Percentiles rank a stretch among this genome's conserved stretches.
These are phyloP conservation scores for Lasioglossum zephyrum DNA, from an alignment of 2,888 invertebrate genomes.

Conservation along the genomic window DNA sequence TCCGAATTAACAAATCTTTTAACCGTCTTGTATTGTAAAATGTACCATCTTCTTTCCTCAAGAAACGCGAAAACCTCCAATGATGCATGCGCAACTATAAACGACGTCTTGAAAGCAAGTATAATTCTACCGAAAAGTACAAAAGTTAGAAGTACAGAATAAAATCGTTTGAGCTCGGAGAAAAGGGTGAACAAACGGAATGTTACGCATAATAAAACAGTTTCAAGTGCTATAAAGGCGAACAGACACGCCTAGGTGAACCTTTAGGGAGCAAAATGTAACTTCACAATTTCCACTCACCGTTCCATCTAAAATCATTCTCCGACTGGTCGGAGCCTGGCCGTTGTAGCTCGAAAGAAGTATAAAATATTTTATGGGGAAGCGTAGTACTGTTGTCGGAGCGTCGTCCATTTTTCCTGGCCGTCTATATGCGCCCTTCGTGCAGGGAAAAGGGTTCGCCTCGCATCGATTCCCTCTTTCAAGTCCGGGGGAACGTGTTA, in stretches of 20 bases:
- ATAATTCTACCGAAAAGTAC: background rate
- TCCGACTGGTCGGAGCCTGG: background rate
- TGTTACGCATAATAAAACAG: background rate
- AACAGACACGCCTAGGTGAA: background rate
- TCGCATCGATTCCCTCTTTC: slow-evolving; percentile 51
- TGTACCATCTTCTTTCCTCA: background rate
- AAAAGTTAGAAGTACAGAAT: background rate
- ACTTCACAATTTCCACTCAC: background rate
- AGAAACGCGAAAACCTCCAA: background rate
- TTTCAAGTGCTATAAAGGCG: background rate
- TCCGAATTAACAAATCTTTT: background rate
- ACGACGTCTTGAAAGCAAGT: too few species aligned
- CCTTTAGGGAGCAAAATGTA: background rate
- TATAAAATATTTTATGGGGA: background rate
- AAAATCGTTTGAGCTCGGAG: background rate
- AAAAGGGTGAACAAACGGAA: background rate
- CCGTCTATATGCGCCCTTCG: slow-evolving; percentile 10
- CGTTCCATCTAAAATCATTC: background rate
- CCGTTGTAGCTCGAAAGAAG: background rate
- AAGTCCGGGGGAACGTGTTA: slow-evolving; percentile 26
- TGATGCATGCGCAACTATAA: background rate
- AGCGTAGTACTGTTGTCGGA: background rate
- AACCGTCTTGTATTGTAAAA: background rate
- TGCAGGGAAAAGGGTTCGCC: slow-evolving; percentile 1
- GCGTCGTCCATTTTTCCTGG: slow-evolving; percentile 6